Evolutionary conservation across 2,113 vertebrate species (phyloP).

Genomic region (Brachyistius frenatus): DNA sequence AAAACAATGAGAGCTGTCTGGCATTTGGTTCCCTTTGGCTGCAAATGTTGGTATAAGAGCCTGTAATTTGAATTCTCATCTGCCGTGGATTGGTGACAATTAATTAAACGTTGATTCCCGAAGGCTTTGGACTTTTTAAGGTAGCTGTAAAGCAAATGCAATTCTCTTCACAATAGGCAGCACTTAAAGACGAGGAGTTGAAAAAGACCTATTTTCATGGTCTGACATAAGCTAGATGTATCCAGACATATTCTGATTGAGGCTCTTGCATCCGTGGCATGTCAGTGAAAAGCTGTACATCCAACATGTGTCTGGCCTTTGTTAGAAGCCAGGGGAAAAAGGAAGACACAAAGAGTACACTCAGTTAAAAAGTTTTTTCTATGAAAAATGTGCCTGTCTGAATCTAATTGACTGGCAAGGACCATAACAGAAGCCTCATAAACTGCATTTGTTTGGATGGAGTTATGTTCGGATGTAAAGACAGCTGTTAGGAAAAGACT

Average conservation of each 20-base stretch:
- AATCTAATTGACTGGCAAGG: slow-evolving; percentile 2
- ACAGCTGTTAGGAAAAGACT: too few species aligned
- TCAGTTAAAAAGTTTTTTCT: neutral
- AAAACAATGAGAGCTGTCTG: slow-evolving; percentile 45
- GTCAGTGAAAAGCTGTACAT: slow-evolving; percentile 34
- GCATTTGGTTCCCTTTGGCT: slow-evolving; percentile 51
- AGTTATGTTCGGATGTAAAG: neutral
- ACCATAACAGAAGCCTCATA: neutral
- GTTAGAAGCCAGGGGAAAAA: slow-evolving; percentile 2
- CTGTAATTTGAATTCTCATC: slow-evolving; percentile 64
- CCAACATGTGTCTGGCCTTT: slow-evolving; percentile 19
- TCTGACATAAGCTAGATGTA: slow-evolving; percentile 22
- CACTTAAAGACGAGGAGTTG: neutral
- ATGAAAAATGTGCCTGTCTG: neutral
- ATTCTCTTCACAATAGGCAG: slow-evolving; percentile 18
- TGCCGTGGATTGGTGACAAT: slow-evolving; percentile 65
- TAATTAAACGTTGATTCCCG: slow-evolving; percentile 67
- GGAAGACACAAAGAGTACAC: neutral
- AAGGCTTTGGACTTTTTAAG: slow-evolving; percentile 36
- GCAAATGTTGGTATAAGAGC: slow-evolving; percentile 32
- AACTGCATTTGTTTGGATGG: neutral
- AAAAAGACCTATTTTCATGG: slow-evolving; percentile 16
- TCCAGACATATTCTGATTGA: slow-evolving; percentile 38
- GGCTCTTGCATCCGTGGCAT: slow-evolving; percentile 29
- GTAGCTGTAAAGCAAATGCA: slow-evolving; percentile 22